Evolutionary conservation across 2,113 vertebrate genomes (phyloP), one percentile per base, ranked within the genome.

Genomic region (Stegastes partitus): DNA sequence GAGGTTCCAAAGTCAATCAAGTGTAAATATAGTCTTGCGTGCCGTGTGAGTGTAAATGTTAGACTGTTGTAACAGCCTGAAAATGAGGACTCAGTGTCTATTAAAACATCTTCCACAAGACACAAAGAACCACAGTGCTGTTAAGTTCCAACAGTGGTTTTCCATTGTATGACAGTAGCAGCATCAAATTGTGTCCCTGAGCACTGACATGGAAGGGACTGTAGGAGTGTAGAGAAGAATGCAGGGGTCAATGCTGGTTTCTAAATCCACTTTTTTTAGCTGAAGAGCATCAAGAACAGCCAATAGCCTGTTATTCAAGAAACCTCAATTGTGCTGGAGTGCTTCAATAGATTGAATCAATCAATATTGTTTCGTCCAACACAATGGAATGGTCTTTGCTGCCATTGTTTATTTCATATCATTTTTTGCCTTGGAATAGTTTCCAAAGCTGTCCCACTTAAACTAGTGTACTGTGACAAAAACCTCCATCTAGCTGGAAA

Each of bases 181-280:
- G 22, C 45, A 59, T 55, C 65, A 61, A 22, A 64, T 57, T 22
- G 26, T 44, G 81, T 77, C 81, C 85, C 81, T 65, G 78, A 72
- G n/a, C 19, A 37, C 7, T 53, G 61, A 53, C 1, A 16, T 64
- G 55, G 50, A 62, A 72, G 54, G 50, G 56, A 58, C 45, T 56
- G 62, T 14, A 25, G 18, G 10, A 50, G 14, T 55, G 42, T 56
- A 65, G 37, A 68, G 49, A 77, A 62, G 28, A 69, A 74, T 31
- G 61, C 42, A 59, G 31, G 39, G 65, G 51, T 61, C 74, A 66
- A 22, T 44, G 4, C 21, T 37, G 62, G 23, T 64, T 67, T 77
- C 53, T 22, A 37, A 64, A 65, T 51, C 25, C 50, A 12, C 8
- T 25, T 67, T 44, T 28, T 72, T 22, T 34, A 59, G n/a, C 50